Base-by-base conservation (phyloP, 2,888 invertebrate genomes). In the Gastrophysa polygoni region DNA sequence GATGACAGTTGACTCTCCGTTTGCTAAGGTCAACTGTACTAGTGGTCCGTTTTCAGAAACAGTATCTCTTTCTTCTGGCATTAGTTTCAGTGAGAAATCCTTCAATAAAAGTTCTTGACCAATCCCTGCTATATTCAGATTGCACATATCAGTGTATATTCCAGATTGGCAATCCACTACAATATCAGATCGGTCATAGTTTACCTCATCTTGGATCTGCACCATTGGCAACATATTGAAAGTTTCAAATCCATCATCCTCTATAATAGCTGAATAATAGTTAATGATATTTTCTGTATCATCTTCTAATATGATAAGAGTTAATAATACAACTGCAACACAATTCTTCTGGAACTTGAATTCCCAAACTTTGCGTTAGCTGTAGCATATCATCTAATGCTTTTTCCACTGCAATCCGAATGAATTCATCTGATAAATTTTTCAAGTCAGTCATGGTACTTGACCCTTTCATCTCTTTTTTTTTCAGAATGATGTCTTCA, bases 121-220 rank as follows among this genome's bases (percentile, higher is more conserved):
- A 46, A 46, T 20, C 20, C 46, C 46, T 46, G 46, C 46, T n/a
- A 46, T 10, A 46, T 46, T 18, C 10, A 46, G 14, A 46, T n/a
- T 46, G 46, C 20, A 46, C 46, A 46, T 46, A 46, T 46, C 46
- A 32, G 29, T 32, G 46, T 46, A 20, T 46, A 46, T 46, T 46
- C 20, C 46, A 10, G 46, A 46, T n/a, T 46, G 46, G 46, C 14
- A 20, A 46, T 46, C 46, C 6, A 16, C 46, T 18, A 46, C 14
- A 16, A 16, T 4, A 46, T 46, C 46, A 46, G 18, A 46, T 8
- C 1, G 46, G 46, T 17, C 20, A 46, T 10, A 46, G 46, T 46
- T 46, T 6, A 14, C 46, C 18, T 46, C 20, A 46, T 46, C 46
- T n/a, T 5, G 18, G 10, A 4, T 17, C 2, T n/a, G 46, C 14